Evolutionary conservation across 2,888 invertebrate species (phyloP).

Genomic region (Diaprepes abbreviatus): DNA sequence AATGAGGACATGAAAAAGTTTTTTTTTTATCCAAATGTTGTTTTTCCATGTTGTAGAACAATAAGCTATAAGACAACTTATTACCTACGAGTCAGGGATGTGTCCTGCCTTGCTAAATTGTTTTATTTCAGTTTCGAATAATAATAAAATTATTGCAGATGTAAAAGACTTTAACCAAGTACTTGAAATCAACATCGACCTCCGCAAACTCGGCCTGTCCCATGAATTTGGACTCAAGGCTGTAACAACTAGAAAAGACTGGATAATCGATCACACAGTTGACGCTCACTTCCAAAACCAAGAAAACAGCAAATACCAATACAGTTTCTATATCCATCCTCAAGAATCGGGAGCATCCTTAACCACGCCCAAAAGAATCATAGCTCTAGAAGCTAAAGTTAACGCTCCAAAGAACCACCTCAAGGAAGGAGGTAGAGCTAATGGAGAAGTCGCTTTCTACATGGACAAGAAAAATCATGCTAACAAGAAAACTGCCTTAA

Average conservation of each 20-base stretch:
- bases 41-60: no score
- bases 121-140: no score
- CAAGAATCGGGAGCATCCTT: conserved; percentile 76
- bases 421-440: conserved; percentile 71
- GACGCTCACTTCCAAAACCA: conserved; percentile 80
- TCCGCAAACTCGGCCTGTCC: conserved; percentile 80
- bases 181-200: conserved; percentile 76
- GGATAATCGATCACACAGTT: conserved; percentile 75
- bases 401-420: conserved; percentile 55
- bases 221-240: conserved; percentile 82
- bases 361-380: conserved; percentile 77
- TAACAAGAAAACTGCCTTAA: conserved; percentile 75
- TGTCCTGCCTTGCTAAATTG: no score
- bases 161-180: conserved; percentile 73
- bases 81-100: no score
- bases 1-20: no score
- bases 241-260: conserved; percentile 73
- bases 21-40: no score
- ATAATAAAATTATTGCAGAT: no score
- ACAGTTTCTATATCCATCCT: conserved; percentile 76
- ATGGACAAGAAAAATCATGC: conserved; percentile 80
- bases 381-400: conserved; percentile 73
- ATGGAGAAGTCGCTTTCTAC: conserved; percentile 76
- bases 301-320: conserved; percentile 80
- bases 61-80: no score